Base-by-base conservation (phyloP, 2,113 vertebrate species). In the Atractosteus spatula region DNA sequence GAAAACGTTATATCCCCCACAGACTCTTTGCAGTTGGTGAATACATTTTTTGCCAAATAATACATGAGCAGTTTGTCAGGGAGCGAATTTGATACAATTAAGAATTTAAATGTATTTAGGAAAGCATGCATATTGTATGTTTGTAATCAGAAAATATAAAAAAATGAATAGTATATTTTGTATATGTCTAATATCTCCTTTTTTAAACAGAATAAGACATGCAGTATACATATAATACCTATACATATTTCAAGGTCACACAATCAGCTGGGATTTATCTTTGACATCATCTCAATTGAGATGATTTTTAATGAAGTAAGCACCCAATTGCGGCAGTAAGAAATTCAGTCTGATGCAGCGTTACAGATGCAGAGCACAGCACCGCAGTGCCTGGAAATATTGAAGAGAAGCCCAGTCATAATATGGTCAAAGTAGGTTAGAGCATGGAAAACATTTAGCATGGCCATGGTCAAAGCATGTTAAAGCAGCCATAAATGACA, bases 1-100 rank as follows among this genome's bases (percentile, higher is more conserved):
- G 62, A 55, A 65, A 65, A 16, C 62, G 55, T 65, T 72, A 42
- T 69, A 14, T 62, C 69, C 61, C 17, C 8, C 16, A n/a, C 41
- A 41, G 8, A 8, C 17, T 57, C 64, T 66, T 42, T 69, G 68
- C 43, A 55, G 43, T 56, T 8, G 63, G 12, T 10, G 41, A 44
- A 16, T 13, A 41, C 44, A 56, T 69, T 69, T 59, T 55, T 11
- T 55, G 54, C 41, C 13, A n/a, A 55, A 69, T 69, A 54, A 43
- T 69, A 42, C 14, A 66, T 54, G 6, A 12, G 16, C 6, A 11
- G 16, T 44, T 69, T n/a, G 5, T 16, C n/a, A n/a, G 12, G 57
- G 4, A n/a, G 14, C 0, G 5, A 59, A 59, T 13, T 8, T 11
- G 12, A 3, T 14, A 59, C n/a, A 16, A n/a, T 14, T n/a, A 59